Base-by-base conservation (phyloP, 2,113 vertebrate genomes). In the Platanista minor region DNA sequence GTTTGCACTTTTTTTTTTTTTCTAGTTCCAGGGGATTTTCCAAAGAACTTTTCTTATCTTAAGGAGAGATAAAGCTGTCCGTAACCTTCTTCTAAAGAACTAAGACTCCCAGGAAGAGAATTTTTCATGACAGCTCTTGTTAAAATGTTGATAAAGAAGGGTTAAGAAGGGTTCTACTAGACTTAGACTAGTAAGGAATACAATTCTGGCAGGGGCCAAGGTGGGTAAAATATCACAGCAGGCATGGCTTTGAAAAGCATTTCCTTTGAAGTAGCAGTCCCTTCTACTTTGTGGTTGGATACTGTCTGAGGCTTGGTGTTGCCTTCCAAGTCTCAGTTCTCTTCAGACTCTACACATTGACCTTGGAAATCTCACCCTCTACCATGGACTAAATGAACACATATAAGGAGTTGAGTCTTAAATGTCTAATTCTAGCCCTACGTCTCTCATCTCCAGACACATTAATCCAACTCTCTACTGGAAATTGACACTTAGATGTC, bases 391-490 rank as follows among this genome's bases (percentile, higher is more conserved):
- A 84, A 54, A 84, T 96, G 71, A 93, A 66, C 71, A 64, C 71
- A 88, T 33, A 61, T 13, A 49, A 80, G 27, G 49, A 82, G 61
- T 13, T 25, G 57, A 54, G 12, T 90, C 62, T 91, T 72, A 66
- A 82, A 67, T 54, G 27, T 94, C 62, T 95, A 83, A 95, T 94
- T 97, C 27, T 3, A 95, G 91, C 33, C 20, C 14, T 59, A 78
- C 39, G 14, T 91, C 31, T 71, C 46, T 95, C n/a, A 8, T 87
- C 49, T 95, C 92, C 94, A 97, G 97, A 97, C 87, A 82, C 96
- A 97, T 97, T 96, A 97, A 96, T 97, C 80, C 92, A 97, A n/a
- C 54, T 90, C 86, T 80, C 94, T 92, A 23, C 52, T 97, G 72
- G 52, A 96, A 97, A 95, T 77, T 95, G 62, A 81, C 46, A 89